Evolutionary conservation across 2,888 invertebrate species (phyloP), one percentile per base, ranked within the genome.

Genomic region (Corbicula japonica): DNA sequence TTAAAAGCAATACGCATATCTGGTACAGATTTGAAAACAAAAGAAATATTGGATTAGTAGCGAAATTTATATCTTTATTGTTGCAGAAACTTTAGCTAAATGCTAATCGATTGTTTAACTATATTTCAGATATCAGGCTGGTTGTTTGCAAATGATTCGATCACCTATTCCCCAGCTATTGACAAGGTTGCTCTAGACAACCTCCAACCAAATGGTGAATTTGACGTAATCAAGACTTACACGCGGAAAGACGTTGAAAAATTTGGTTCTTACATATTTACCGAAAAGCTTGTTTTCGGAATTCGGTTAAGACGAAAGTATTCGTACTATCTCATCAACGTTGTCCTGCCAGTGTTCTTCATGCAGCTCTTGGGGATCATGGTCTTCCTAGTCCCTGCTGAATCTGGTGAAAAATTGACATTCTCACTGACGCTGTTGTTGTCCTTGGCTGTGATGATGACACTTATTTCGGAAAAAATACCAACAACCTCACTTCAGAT

Each of bases 401-500:
- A 44, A 18, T 18, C 44, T 3, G 62, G 62, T n/a, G 62, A 62
- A 26, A 62, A 62, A 46, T 28, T 62, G 62, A 30, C 62, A n/a
- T 62, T 62, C n/a, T 26, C 62, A 18, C 21, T 62, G 15, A 62
- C 62, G 18, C 6, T 62, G 46, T 30, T 62, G 30, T 28, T 62
- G 30, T 26, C 62, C 30, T 28, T 62, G 12, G 46, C 46, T 30
- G 62, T 62, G 30, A 41, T 62, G 30, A 62, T 62, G 62, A 46
- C 62, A 2, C 26, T 62, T 12, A 46, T 62, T 21, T 30, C 44
- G 12, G 62, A 26, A 32, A 62, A 44, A 30, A 46, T 62, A 18
- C 62, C 62, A 18, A 62, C 44, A 2, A 62, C 62, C 8, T 62
- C 62, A 8, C 32, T 46, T n/a, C 62, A 62, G 46, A 44, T 62